These are phyloP conservation scores for Sus scrofa DNA, from an alignment of 2,113 vertebrate species.

Conservation along the genomic window DNA sequence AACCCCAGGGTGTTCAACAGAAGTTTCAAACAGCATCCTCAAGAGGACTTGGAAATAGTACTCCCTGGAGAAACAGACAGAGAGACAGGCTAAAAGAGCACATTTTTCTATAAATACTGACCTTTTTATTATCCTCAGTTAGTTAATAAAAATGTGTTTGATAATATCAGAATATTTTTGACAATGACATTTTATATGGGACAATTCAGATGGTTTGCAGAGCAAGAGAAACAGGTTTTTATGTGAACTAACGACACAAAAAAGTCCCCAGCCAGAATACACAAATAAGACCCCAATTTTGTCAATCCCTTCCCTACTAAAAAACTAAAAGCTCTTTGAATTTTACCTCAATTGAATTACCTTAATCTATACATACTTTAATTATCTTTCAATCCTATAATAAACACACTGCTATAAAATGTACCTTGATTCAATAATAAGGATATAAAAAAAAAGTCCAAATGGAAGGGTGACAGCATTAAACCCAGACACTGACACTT, in stretches of 20 bases:
- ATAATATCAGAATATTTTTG: background rate
- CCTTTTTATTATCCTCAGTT: background rate
- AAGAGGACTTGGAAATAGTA: background rate
- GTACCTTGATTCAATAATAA: background rate
- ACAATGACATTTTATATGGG: background rate
- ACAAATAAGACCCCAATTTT: background rate
- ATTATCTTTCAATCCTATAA: background rate
- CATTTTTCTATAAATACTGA: background rate
- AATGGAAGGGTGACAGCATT: background rate
- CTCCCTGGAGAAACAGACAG: background rate
- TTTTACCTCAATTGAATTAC: background rate
- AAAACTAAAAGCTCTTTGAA: background rate
- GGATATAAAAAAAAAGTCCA: background rate
- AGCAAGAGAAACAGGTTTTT: background rate
- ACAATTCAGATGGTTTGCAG: background rate
- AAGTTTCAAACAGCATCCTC: conserved; percentile 1
- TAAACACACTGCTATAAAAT: background rate
- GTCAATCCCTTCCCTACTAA: background rate
- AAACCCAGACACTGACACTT: background rate
- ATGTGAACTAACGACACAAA: background rate
- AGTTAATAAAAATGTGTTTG: background rate
- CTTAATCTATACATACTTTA: background rate
- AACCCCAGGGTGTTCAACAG: background rate
- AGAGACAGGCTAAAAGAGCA: background rate
- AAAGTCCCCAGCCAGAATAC: background rate